These are phyloP conservation scores for Chrysodeixis includens DNA, from an alignment of 2,888 invertebrate species.

Conservation along the genomic window DNA sequence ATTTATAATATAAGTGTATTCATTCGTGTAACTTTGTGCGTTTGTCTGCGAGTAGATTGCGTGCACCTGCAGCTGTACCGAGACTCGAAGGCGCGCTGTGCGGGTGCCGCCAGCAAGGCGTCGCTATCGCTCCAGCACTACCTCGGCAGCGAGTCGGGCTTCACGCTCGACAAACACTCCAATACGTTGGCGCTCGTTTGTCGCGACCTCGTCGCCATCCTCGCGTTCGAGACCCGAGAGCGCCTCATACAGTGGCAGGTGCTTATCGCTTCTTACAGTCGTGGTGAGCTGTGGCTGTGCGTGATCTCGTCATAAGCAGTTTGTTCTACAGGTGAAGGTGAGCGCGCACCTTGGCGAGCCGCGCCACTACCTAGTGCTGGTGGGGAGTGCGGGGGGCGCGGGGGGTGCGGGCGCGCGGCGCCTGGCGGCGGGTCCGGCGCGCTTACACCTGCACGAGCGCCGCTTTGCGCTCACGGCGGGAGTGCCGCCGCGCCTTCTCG, in stretches of 20 bases:
- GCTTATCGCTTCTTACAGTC: background rate
- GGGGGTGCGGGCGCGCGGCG: slow-evolving; percentile 86
- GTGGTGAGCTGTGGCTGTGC: background rate
- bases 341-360: slow-evolving; percentile 74
- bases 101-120: slow-evolving; percentile 91
- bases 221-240: slow-evolving; percentile 96
- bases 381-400: slow-evolving; percentile 75
- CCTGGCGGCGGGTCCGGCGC: slow-evolving; percentile 93
- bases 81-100: slow-evolving; percentile 92
- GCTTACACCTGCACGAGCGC: slow-evolving; percentile 94
- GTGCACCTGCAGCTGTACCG: slow-evolving; percentile 96
- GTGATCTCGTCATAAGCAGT: background rate
- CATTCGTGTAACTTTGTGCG: background rate
- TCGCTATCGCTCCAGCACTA: slow-evolving; percentile 95
- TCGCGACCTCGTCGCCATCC: slow-evolving; percentile 94
- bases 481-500: slow-evolving; percentile 93
- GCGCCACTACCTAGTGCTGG: slow-evolving; percentile 77
- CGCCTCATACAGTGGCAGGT: slow-evolving; percentile 96
- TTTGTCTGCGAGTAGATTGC: slow-evolving; percentile 91
- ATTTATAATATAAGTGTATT: background rate
- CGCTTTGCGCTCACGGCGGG: slow-evolving; percentile 95
- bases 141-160: slow-evolving; percentile 95
- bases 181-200: slow-evolving; percentile 97
- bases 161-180: slow-evolving; percentile 96
- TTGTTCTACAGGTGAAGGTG: slow-evolving; percentile 74